These are phyloP conservation scores for Motacilla alba DNA, from an alignment of 2,113 vertebrate genomes.

Conservation along the genomic window DNA sequence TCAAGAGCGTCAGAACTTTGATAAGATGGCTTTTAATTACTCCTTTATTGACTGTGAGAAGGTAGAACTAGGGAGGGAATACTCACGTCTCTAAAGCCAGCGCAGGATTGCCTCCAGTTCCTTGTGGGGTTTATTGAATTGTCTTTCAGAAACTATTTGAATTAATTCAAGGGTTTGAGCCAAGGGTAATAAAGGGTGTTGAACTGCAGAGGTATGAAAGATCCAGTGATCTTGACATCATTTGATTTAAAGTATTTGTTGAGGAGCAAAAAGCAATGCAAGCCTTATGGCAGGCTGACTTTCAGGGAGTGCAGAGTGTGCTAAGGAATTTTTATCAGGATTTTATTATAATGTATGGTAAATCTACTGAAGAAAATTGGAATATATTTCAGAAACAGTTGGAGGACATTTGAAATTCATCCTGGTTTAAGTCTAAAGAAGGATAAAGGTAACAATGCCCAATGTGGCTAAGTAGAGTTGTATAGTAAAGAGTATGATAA, in stretches of 20 bases:
- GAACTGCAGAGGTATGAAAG: conserved; percentile 26
- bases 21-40: conserved; percentile 43
- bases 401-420: conserved; percentile 62
- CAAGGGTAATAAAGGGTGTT: conserved; percentile 20
- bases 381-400: conserved; percentile 66
- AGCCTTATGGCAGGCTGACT: conserved; percentile 8
- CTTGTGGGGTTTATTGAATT: conserved; percentile 9
- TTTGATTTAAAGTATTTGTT: conserved; percentile 47
- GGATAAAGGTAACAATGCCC: conserved; percentile 64
- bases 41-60: background rate
- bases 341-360: conserved; percentile 56
- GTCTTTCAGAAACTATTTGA: conserved; percentile 41
- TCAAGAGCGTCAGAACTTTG: background rate
- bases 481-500: conserved; percentile 55
- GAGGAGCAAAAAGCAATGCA: conserved; percentile 4
- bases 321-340: conserved; percentile 55
- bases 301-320: conserved; percentile 14
- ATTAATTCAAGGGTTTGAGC: conserved; percentile 37
- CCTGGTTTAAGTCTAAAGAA: conserved; percentile 62
- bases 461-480: conserved; percentile 51
- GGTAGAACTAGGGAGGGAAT: background rate
- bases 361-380: conserved; percentile 62
- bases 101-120: background rate
- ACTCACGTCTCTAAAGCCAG: background rate
- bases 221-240: background rate